Base-by-base conservation (phyloP, 2,797 vertebrate species). In the Acestrorhynchus altus region DNA sequence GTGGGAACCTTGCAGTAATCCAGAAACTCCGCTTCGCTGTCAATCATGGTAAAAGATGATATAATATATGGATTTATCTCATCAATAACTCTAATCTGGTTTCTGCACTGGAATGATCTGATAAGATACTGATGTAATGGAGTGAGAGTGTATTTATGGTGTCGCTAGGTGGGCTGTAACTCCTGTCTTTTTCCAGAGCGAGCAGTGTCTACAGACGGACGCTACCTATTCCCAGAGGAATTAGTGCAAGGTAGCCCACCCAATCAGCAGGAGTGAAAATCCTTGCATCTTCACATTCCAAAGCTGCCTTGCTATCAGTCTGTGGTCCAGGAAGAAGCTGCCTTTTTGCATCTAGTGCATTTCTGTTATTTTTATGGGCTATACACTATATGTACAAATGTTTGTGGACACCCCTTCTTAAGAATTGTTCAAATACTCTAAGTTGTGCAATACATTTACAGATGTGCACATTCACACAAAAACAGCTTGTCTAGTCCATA, bases 21-120 rank as follows among this genome's bases (percentile, higher is more conserved):
- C 96, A 98, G 92, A 98, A 98, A 84, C 93, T 98, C 28, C 95
- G 96, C 59, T 97, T 95, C 81, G 83, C 94, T n/a, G 96, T 98
- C 75, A 93, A 98, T 87, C 95, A 95, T 49, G 96, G 97, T 98
- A 42, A 75, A 11, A 6, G 2, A 35, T 35, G 6, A 35, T 35
- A 35, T 35, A 35, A 35, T 35, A 35, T 18, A 39, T 18, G 20
- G 47, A 51, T 56, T 54, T 24, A 31, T 18, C 44, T 42, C 16
- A 20, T n/a, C 20, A 51, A 8, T 16, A 18, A 4, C 18, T 64
- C 2, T 52, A 8, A 15, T 60, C 4, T 42, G 2, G 9, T 60
- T 2, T 52, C 9, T 44, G 26, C 31, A 70, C 8, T 18, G 49
- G 4, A 72, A 15, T 64, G 28, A 22, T 40, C 42, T 60, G 39